These are phyloP conservation scores for Tetramorium parvispinum DNA, from an alignment of 1,140 invertebrate genomes.

Conservation along the genomic window DNA sequence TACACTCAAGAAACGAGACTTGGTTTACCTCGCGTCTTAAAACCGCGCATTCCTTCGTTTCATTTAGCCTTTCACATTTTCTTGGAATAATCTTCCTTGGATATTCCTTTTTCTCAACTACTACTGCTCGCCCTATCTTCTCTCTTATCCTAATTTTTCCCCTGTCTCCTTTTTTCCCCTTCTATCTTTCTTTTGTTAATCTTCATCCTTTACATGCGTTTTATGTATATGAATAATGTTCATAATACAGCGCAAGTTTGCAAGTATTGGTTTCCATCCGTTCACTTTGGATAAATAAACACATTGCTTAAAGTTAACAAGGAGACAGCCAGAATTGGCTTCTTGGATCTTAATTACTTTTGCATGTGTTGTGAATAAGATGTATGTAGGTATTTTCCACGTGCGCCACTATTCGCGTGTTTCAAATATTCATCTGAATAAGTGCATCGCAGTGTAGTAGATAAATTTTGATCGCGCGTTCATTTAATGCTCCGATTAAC, in stretches of 20 bases:
- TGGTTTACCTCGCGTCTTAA: too few species aligned
- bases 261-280: neutral
- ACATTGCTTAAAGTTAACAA: neutral
- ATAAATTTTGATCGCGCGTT: neutral
- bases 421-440: neutral
- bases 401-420: neutral
- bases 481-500: neutral
- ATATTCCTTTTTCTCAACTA: too few species aligned
- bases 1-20: too few species aligned
- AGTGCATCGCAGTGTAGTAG: neutral
- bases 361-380: neutral
- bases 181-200: too few species aligned
- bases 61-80: too few species aligned
- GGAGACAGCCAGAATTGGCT: neutral
- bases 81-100: too few species aligned
- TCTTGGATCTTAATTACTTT: neutral
- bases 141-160: too few species aligned
- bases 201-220: too few species aligned
- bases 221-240: too few species aligned
- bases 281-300: neutral
- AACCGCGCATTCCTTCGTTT: too few species aligned
- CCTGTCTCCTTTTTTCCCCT: too few species aligned
- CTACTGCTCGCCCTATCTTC: too few species aligned
- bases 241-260: neutral
- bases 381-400: neutral